Percentiles rank a stretch among this genome's conserved stretches.
These are phyloP conservation scores for Fistularia tabacaria DNA, from an alignment of 2,797 vertebrate species.

Conservation along the genomic window DNA sequence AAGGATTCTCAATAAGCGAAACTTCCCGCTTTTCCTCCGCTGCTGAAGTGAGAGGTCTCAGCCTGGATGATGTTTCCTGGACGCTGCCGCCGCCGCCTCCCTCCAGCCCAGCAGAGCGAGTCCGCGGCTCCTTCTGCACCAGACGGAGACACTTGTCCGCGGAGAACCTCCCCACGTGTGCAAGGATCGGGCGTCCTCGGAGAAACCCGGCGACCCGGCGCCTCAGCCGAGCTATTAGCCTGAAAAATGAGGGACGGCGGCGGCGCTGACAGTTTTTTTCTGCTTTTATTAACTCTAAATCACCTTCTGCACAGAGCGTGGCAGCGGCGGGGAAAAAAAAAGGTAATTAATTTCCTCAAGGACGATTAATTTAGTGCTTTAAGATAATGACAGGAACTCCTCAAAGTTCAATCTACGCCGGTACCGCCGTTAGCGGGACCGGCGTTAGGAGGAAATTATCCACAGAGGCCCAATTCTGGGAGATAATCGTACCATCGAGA, in stretches of 20 bases:
- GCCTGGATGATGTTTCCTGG: too few relatives aligned
- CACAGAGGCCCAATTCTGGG: too few relatives aligned
- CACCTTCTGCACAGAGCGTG: conserved; percentile 59
- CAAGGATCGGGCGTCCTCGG: conserved; percentile 12
- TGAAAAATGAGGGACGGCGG: conserved; percentile 64
- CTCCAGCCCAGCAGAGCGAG: conserved; percentile 1
- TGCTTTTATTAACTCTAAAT: conserved; percentile 69
- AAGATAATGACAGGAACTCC: conserved; percentile 67
- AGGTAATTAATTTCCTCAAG: conserved; percentile 81
- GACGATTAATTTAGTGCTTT: conserved; percentile 74
- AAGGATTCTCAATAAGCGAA: too few relatives aligned
- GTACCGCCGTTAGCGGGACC: conserved; percentile 36
- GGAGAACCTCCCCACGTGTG: not conserved
- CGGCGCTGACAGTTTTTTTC: conserved; percentile 63
- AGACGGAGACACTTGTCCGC: too few relatives aligned
- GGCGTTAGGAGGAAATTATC: conserved; percentile 38
- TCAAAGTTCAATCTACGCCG: conserved; percentile 47
- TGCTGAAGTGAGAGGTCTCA: too few relatives aligned
- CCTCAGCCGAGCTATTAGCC: conserved; percentile 50
- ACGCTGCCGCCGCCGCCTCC: too few relatives aligned
- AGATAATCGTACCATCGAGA: too few relatives aligned
- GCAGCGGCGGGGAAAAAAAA: conserved; percentile 47
- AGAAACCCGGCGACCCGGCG: conserved; percentile 22
- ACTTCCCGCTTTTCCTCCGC: too few relatives aligned
- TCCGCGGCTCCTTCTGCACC: conserved; percentile 8